Base-by-base conservation (phyloP, 2,888 invertebrate genomes). In the Drosophila colorata region DNA sequence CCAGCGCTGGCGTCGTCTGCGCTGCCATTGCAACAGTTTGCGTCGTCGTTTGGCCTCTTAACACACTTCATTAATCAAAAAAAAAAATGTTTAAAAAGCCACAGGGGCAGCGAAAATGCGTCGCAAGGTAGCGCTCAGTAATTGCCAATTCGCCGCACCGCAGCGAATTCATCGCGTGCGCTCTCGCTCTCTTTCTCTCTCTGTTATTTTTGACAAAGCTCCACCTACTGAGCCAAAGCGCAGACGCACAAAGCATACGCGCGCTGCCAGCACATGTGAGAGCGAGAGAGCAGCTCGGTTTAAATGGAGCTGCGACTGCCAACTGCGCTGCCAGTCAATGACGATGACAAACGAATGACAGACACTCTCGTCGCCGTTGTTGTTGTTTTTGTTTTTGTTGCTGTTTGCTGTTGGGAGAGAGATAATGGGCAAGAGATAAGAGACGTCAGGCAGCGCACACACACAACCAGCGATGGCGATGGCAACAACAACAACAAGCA, bases 371-470 rank as follows among this genome's bases (percentile, higher is more conserved):
- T 61, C 72, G 75, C 75, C 55, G 47, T 43, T 38, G 14, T 55
- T 49, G 64, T 53, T 56, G 47, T 44, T 41, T 58, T 23, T 35
- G 58, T 56, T 46, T 43, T 13, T 69, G 46, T 53, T 47, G 55
- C 33, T 61, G 44, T 37, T 53, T 18, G 41, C 33, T 65, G 64
- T 58, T 59, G 56, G 66, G 82, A 79, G 88, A 85, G 85, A 92
- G 92, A 91, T 91, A 91, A 91, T 92, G 89, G 65, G 80, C 77
- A 87, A 88, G 87, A 92, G 91, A 91, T 91, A 91, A 91, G 90
- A 87, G 90, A 85, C 89, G 89, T 70, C 83, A 85, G 87, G 70
- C 82, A 80, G 74, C 59, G 49, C 65, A 65, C 65, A 70, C 65
- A 65, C 64, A 65, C 33, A 33, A 46, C 46, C 43, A 71, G 71